A percentile compares a stretch with the other conserved stretches of the same genome.
These are phyloP conservation scores for Hydrophis major DNA, from an alignment of 2,797 vertebrate genomes.

Conservation along the genomic window DNA sequence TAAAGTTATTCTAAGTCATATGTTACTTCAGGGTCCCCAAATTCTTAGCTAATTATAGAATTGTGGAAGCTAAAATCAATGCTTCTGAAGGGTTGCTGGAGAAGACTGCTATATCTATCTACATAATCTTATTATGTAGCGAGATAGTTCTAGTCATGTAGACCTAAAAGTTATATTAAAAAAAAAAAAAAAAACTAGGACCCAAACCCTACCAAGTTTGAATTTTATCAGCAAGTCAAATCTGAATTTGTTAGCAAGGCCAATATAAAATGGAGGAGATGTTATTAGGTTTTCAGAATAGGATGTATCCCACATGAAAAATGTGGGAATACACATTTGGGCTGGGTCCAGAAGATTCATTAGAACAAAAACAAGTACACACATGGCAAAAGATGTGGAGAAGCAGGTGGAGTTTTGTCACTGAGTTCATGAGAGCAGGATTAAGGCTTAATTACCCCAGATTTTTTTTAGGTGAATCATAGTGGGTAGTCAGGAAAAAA, in stretches of 20 bases:
- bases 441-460: neutral
- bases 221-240: neutral
- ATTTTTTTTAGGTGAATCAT: constrained; percentile 29
- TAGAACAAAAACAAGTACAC: neutral
- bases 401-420: constrained; percentile 23
- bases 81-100: neutral
- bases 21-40: neutral
- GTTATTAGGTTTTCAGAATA: neutral
- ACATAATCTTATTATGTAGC: neutral
- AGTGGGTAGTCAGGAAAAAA: neutral
- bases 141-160: neutral
- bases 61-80: neutral
- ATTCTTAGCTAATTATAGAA: neutral
- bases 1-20: too few species aligned
- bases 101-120: neutral
- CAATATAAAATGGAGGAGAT: neutral
- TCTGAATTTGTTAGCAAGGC: neutral
- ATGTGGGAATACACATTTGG: neutral
- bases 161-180: neutral
- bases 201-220: too few species aligned
- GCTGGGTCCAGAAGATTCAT: constrained; percentile 7
- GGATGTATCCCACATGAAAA: neutral
- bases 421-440: constrained; percentile 32
- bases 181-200: neutral
- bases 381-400: constrained; percentile 29